A percentile compares a stretch with the other conserved stretches of the same genome.
phyloP scores from a whole-genome alignment of 2,888 invertebrate genomes.

The Philonicus albiceps region DNA sequence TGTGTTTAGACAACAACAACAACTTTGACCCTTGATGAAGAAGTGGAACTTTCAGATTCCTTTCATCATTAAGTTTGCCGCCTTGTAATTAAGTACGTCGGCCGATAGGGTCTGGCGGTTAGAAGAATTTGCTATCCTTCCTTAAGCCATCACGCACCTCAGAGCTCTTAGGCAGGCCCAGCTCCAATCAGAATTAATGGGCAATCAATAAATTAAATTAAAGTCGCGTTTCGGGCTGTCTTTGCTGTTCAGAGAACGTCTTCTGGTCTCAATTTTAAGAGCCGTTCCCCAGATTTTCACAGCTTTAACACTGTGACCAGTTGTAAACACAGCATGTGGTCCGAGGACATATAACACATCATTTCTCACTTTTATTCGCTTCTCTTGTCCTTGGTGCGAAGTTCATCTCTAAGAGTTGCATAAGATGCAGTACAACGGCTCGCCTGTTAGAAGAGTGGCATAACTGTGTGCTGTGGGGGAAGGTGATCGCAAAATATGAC shows the following conservation, averaged over 20 bases:
- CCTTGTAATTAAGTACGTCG: conserved; percentile 44
- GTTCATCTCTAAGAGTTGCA: conserved; percentile 22
- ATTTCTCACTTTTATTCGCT: conserved; percentile 46
- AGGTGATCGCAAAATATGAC: conserved; percentile 44
- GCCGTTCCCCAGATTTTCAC: background rate
- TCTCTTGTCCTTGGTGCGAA: conserved; percentile 6
- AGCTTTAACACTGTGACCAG: conserved; percentile 18
- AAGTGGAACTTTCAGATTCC: conserved; percentile 44
- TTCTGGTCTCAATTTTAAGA: background rate
- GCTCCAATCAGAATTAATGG: conserved; percentile 34
- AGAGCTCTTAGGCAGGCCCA: background rate
- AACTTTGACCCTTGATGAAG: conserved; percentile 41
- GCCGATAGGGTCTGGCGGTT: background rate
- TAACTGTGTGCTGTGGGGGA: background rate
- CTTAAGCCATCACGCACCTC: conserved; percentile 4
- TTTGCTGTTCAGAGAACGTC: background rate
- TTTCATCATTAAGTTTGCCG: conserved; percentile 45
- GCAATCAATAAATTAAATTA: conserved; percentile 41
- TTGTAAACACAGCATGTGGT: conserved; percentile 46
- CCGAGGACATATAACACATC: conserved; percentile 49
- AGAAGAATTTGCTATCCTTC: background rate
- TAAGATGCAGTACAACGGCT: background rate
- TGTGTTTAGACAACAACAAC: background rate
- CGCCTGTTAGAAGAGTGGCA: background rate
- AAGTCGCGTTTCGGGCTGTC: conserved; percentile 14